Evolutionary conservation across 1,140 invertebrate genomes (phyloP).

Genomic region (Lutraria rhynchaena): DNA sequence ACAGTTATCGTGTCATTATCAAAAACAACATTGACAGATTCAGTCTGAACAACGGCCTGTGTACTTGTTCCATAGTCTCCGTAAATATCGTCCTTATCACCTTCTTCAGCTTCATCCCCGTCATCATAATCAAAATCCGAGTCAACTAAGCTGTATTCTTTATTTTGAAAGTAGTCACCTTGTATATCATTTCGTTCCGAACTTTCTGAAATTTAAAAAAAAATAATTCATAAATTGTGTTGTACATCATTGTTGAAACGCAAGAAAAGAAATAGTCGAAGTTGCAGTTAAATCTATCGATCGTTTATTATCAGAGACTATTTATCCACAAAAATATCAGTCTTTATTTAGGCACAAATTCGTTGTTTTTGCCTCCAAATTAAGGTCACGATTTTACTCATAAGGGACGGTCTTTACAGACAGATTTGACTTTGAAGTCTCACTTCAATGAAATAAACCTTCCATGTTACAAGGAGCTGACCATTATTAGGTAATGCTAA

Average conservation of each 20-base stretch:
- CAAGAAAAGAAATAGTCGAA: neutral
- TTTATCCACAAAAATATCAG: no score
- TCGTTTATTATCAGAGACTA: no score
- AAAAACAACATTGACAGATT: no score
- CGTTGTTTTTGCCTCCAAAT: no score
- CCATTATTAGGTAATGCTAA: no score
- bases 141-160: neutral
- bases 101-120: constrained; percentile 9
- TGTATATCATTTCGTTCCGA: neutral
- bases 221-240: neutral
- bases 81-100: constrained; percentile 22
- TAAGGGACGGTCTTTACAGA: no score
- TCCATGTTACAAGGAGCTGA: no score
- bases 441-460: neutral
- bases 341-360: no score
- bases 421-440: neutral
- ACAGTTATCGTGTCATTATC: no score
- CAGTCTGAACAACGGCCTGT: no score
- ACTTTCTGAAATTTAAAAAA: neutral
- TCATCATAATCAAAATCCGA: constrained; percentile 18
- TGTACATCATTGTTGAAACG: neutral
- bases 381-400: no score
- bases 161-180: neutral
- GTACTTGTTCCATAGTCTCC: constrained; percentile 22
- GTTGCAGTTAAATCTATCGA: no score